These are phyloP conservation scores for Hippopotamus amphibius DNA, from an alignment of 2,113 vertebrate genomes.

Conservation along the genomic window DNA sequence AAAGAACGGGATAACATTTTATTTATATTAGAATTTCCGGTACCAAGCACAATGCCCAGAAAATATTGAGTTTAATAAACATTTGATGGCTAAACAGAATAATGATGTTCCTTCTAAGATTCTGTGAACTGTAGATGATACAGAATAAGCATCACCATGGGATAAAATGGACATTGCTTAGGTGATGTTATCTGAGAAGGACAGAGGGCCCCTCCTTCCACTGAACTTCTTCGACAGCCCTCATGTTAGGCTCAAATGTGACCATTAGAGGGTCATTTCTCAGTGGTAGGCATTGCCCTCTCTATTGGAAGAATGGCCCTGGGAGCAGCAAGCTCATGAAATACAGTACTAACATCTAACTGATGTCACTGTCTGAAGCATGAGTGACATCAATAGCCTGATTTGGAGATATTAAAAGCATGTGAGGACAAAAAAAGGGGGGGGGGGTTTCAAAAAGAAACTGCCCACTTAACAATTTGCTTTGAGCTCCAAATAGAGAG, in stretches of 20 bases:
- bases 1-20: background rate
- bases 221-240: background rate
- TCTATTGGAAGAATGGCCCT: background rate
- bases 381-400: background rate
- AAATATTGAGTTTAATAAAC: background rate
- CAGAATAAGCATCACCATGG: background rate
- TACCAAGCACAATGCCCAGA: background rate
- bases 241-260: background rate
- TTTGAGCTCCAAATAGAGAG: background rate
- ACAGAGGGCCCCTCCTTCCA: background rate
- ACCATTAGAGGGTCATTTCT: background rate
- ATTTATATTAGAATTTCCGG: background rate
- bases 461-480: background rate
- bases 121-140: background rate
- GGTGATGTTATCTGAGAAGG: background rate
- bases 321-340: background rate
- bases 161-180: background rate
- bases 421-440: background rate
- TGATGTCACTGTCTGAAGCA: background rate
- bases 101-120: background rate
- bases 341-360: background rate
- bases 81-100: background rate
- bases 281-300: background rate
- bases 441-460: background rate
- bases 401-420: slow-evolving; percentile 13